Conservation (phyloP, 2,888 invertebrate species). For the Drosophila differens region DNA sequence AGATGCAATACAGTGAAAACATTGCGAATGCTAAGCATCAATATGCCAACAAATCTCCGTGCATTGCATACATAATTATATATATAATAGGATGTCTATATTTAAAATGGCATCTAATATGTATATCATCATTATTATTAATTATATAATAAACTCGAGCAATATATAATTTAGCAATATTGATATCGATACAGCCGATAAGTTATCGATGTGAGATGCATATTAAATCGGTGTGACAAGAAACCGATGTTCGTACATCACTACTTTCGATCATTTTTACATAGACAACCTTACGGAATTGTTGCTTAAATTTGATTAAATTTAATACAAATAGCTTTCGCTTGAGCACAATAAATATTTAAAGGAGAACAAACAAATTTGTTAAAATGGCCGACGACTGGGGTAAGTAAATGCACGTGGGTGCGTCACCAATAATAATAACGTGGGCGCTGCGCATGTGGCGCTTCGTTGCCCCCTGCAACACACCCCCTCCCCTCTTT, state of each 20-base stretch:
- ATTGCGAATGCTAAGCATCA: background rate
- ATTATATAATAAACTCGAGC: slow-evolving; percentile 12
- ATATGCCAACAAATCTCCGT: background rate
- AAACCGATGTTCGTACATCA: slow-evolving; percentile 35
- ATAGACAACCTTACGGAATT: slow-evolving; percentile 47
- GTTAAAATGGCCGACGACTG: slow-evolving; percentile 89
- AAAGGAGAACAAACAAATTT: slow-evolving; percentile 30
- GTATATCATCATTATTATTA: too few species aligned
- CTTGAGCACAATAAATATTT: slow-evolving; percentile 31
- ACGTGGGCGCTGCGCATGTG: slow-evolving; percentile 72
- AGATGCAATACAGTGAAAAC: background rate
- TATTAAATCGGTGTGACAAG: slow-evolving; percentile 2
- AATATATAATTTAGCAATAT: background rate
- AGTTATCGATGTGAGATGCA: slow-evolving; percentile 17
- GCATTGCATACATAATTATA: background rate
- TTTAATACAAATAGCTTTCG: slow-evolving; percentile 25
- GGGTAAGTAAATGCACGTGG: slow-evolving; percentile 87
- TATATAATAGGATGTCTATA: background rate
- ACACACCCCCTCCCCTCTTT: slow-evolving; percentile 3
- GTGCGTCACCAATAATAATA: slow-evolving; percentile 46
- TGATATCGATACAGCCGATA: slow-evolving; percentile 22
- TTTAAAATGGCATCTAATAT: background rate
- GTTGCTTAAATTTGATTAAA: slow-evolving; percentile 48
- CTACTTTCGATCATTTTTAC: slow-evolving; percentile 53
- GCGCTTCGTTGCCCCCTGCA: slow-evolving; percentile 35